Evolutionary conservation across 2,888 invertebrate genomes (phyloP).

Genomic region (Synanthedon andrenaeformis): DNA sequence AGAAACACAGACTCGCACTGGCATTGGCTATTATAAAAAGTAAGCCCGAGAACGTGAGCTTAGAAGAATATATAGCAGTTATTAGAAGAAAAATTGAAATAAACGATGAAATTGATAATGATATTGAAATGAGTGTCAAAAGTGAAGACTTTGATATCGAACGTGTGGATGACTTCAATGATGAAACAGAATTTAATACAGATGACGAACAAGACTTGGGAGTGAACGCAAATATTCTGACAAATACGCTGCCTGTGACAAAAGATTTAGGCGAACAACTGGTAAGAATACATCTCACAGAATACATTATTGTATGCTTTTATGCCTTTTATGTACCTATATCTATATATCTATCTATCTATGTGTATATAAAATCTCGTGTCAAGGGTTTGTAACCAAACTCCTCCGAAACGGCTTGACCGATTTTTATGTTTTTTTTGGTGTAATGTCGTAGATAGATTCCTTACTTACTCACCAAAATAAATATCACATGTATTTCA

Average conservation of each 20-base stretch:
- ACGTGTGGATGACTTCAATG: background rate
- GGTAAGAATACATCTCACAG: background rate
- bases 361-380: no score
- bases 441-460: no score
- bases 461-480: no score
- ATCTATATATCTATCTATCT: no score
- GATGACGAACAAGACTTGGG: background rate
- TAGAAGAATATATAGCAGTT: constrained; percentile 22
- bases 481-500: no score
- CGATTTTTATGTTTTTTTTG: no score
- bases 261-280: background rate
- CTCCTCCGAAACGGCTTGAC: no score
- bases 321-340: no score
- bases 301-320: background rate
- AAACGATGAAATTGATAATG: constrained; percentile 17
- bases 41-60: constrained; percentile 25
- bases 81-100: constrained; percentile 22
- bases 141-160: constrained; percentile 34
- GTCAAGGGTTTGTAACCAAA: no score
- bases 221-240: background rate
- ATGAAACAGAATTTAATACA: background rate
- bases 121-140: constrained; percentile 14
- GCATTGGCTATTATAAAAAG: constrained; percentile 33
- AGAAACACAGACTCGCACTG: constrained; percentile 31
- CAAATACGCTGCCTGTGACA: background rate